Conservation (phyloP, 2,888 invertebrate genomes). For the Ochropacha duplaris region DNA sequence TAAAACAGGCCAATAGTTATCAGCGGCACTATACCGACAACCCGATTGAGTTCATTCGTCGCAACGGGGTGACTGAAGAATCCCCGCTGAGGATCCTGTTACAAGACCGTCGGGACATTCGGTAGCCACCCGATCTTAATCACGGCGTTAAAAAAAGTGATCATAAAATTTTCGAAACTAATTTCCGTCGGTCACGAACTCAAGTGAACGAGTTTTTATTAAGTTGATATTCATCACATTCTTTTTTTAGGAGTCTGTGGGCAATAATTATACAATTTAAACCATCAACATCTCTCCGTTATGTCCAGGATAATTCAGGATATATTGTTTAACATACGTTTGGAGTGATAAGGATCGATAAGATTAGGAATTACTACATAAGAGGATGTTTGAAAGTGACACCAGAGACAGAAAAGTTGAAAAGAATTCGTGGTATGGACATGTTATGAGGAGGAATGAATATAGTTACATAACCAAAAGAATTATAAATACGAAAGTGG, state of each 20-base stretch:
- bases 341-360: no score
- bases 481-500: no score
- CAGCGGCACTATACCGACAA: conserved; percentile 32
- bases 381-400: no score
- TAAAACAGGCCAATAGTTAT: conserved; percentile 26
- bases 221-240: conserved; percentile 25
- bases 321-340: no score
- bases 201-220: conserved; percentile 34
- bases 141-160: conserved; percentile 38
- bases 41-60: conserved; percentile 37
- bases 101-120: conserved; percentile 48
- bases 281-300: neutral
- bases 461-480: no score
- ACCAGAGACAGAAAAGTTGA: no score
- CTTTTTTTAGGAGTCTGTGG: conserved; percentile 23
- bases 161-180: conserved; percentile 38
- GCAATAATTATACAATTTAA: neutral
- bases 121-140: conserved; percentile 59
- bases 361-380: no score
- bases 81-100: conserved; percentile 45
- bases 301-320: no score
- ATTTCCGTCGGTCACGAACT: conserved; percentile 43
- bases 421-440: no score
- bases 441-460: no score
- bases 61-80: conserved; percentile 36